Evolutionary conservation across 2,113 vertebrate species (phyloP).

Genomic region (Fregata magnificens): DNA sequence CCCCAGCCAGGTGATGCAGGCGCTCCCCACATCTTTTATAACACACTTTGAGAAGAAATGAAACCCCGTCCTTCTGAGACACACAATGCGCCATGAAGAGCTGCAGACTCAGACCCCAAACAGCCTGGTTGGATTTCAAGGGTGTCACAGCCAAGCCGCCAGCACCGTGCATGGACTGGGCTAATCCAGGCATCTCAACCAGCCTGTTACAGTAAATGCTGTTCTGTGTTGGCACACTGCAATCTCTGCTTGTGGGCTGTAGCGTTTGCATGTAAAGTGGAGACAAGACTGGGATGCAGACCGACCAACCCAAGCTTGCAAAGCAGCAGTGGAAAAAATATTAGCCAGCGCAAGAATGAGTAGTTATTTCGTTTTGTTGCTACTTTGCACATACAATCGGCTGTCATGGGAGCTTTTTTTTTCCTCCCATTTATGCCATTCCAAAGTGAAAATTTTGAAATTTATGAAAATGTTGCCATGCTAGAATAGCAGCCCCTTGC

Average conservation of each 20-base stretch:
- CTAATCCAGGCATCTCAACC: not conserved
- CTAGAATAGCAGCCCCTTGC: not conserved
- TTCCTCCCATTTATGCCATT: not conserved
- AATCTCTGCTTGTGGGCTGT: not conserved
- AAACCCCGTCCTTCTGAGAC: not conserved
- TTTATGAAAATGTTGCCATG: not conserved
- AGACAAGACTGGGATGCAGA: not conserved
- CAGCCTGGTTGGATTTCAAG: not conserved
- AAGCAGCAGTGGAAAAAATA: not conserved
- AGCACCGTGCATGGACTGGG: not conserved
- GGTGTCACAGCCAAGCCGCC: not conserved
- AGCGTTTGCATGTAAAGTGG: fast-evolving
- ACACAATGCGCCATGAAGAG: fast-evolving
- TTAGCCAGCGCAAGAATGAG: not conserved
- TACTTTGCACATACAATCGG: not conserved
- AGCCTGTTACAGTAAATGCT: not conserved
- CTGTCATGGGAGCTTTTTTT: not conserved
- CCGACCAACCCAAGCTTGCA: not conserved
- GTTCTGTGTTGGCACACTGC: too few relatives aligned
- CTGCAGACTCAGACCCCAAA: not conserved
- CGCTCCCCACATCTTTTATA: not conserved
- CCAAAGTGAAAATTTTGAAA: not conserved
- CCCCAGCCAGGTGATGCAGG: not conserved
- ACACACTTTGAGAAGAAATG: not conserved
- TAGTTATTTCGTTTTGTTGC: not conserved